A percentile compares a stretch with the other conserved stretches of the same genome.
These are phyloP conservation scores for Oscheius sp. DNA, from an alignment of 1,140 invertebrate species.

Conservation along the genomic window DNA sequence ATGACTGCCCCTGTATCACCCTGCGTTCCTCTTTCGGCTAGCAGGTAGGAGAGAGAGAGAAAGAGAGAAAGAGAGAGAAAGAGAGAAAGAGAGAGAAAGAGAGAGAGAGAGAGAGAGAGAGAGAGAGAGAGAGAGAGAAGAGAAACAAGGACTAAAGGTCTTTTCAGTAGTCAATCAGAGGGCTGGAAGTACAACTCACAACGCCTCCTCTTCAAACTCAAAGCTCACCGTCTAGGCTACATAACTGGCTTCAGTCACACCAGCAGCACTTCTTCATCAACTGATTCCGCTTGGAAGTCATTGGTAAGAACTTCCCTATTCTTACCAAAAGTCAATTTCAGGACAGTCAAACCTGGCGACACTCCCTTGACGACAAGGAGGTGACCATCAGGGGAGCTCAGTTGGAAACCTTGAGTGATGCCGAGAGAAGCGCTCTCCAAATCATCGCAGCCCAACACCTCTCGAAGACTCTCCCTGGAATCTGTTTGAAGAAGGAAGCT, in stretches of 20 bases:
- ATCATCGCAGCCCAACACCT: constrained; percentile 9
- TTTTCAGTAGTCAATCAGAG: neutral
- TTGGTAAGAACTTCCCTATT: neutral
- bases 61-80: too few relatives aligned
- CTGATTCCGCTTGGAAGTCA: constrained; percentile 32
- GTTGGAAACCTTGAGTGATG: constrained; percentile 14
- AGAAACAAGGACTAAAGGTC: too few relatives aligned
- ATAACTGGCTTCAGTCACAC: neutral
- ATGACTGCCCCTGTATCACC: constrained; percentile 37
- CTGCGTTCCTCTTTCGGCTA: constrained; percentile 29
- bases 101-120: too few relatives aligned
- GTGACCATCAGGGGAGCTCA: constrained; percentile 14
- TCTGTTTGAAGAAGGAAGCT: constrained; percentile 11
- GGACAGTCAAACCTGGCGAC: constrained; percentile 33
- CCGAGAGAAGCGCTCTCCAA: constrained; percentile 24
- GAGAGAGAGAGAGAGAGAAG: too few relatives aligned
- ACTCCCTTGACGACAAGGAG: constrained; percentile 27
- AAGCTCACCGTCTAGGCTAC: neutral
- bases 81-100: too few relatives aligned
- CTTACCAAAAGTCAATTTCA: neutral
- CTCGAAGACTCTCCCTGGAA: constrained; percentile 18
- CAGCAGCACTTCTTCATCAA: constrained; percentile 20
- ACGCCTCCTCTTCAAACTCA: neutral
- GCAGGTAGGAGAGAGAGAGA: too few relatives aligned
- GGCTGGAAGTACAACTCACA: neutral